phyloP scores from a whole-genome alignment of 2,888 invertebrate species.

The Itoplectis maculator region DNA sequence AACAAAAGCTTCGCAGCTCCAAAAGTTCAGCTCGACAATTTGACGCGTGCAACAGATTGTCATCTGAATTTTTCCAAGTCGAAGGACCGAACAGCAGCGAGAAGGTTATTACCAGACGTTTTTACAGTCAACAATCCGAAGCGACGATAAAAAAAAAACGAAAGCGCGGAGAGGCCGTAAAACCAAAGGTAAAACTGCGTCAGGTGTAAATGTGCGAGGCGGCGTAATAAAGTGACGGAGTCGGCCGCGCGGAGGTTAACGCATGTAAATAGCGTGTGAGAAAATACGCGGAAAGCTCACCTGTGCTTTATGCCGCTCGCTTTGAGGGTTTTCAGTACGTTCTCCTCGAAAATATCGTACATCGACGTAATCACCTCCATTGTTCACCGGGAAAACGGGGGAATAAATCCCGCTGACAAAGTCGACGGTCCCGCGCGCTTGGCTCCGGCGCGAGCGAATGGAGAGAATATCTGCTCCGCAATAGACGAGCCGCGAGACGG shows the following conservation, averaged over 20 bases:
- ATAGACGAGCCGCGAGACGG: slow-evolving; percentile 29
- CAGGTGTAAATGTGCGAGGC: neutral
- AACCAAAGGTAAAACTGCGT: too few species aligned
- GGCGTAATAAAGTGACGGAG: neutral
- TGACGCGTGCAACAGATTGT: slow-evolving; percentile 2
- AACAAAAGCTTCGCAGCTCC: neutral
- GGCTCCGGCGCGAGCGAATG: slow-evolving; percentile 11
- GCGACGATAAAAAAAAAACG: neutral
- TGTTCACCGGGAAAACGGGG: slow-evolving; percentile 45
- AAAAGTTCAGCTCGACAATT: neutral
- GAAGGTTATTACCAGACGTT: neutral
- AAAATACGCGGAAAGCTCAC: slow-evolving; percentile 68
- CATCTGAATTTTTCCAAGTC: neutral
- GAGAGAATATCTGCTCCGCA: neutral
- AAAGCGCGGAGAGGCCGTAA: neutral
- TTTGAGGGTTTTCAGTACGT: slow-evolving; percentile 75
- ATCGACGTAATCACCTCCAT: slow-evolving; percentile 73
- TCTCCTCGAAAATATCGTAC: slow-evolving; percentile 74
- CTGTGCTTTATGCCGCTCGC: slow-evolving; percentile 77
- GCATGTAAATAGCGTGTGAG: neutral
- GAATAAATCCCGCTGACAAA: slow-evolving; percentile 67
- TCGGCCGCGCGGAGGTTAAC: slow-evolving; percentile 13
- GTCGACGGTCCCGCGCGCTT: slow-evolving; percentile 40
- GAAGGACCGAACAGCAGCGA: neutral
- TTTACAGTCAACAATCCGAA: neutral